Evolutionary conservation across 2,113 vertebrate species (phyloP).

Genomic region (Corapipo altera): DNA sequence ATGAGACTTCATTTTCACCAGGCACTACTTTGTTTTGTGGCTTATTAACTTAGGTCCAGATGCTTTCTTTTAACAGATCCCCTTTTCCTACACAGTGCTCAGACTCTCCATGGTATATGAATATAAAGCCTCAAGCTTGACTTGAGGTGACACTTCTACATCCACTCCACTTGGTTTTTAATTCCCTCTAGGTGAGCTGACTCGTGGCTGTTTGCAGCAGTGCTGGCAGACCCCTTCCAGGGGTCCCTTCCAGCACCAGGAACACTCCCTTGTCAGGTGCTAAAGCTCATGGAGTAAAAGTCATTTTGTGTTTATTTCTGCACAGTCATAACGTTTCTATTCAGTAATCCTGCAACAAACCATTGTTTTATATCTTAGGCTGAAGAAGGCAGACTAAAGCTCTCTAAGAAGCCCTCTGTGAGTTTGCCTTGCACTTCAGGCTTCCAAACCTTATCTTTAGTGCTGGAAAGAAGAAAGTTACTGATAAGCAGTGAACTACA

Average conservation of each 20-base stretch:
- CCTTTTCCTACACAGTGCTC: background rate
- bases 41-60: background rate
- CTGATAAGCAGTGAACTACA: background rate
- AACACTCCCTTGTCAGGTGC: background rate
- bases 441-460: background rate
- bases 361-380: background rate
- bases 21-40: background rate
- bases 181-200: background rate
- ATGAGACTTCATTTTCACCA: background rate
- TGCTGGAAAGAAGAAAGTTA: background rate
- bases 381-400: background rate
- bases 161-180: background rate
- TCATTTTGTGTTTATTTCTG: background rate
- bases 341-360: background rate
- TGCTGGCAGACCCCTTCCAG: background rate
- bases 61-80: background rate
- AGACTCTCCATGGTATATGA: background rate
- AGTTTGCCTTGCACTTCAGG: background rate
- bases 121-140: background rate
- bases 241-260: too few species aligned
- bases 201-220: background rate
- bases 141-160: background rate
- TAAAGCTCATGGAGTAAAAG: background rate
- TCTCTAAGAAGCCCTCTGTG: background rate
- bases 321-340: background rate